Evolutionary conservation across 2,113 vertebrate species (phyloP).

Genomic region (Astatotilapia flaviijosephi): DNA sequence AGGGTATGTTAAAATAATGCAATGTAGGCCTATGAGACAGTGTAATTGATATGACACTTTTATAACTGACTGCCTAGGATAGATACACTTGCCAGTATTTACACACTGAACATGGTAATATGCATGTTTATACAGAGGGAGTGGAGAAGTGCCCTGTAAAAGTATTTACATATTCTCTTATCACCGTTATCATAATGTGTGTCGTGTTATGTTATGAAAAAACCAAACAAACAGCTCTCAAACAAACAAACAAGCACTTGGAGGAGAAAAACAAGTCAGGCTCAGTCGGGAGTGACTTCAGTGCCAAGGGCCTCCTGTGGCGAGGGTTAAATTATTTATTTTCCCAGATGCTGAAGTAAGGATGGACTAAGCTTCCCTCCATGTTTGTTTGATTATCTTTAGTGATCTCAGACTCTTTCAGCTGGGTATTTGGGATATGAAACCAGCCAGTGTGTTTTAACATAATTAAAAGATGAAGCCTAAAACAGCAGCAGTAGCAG

Average conservation of each 20-base stretch:
- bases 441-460: neutral
- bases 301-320: constrained; percentile 9
- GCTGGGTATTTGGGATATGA: neutral
- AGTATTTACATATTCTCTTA: constrained; percentile 41
- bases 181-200: constrained; percentile 10
- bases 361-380: neutral
- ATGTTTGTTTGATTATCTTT: constrained; percentile 33
- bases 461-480: neutral
- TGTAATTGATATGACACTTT: neutral
- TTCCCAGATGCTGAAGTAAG: constrained; percentile 7
- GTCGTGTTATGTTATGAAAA: constrained; percentile 37
- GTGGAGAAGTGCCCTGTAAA: neutral
- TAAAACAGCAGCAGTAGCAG: neutral
- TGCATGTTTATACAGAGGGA: constrained; percentile 26
- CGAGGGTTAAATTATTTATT: constrained; percentile 28
- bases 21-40: neutral
- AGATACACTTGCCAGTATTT: constrained; percentile 23
- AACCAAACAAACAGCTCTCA: constrained; percentile 32
- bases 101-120: neutral
- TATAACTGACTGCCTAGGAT: constrained; percentile 8
- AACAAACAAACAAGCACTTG: constrained; percentile 33
- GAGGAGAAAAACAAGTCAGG: constrained; percentile 18
- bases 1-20: neutral
- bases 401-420: neutral
- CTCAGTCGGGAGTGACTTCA: neutral